A percentile compares a stretch with the other conserved stretches of the same genome.
These are phyloP conservation scores for Corydoras sp. DNA, from an alignment of 2,113 vertebrate species.

Conservation along the genomic window DNA sequence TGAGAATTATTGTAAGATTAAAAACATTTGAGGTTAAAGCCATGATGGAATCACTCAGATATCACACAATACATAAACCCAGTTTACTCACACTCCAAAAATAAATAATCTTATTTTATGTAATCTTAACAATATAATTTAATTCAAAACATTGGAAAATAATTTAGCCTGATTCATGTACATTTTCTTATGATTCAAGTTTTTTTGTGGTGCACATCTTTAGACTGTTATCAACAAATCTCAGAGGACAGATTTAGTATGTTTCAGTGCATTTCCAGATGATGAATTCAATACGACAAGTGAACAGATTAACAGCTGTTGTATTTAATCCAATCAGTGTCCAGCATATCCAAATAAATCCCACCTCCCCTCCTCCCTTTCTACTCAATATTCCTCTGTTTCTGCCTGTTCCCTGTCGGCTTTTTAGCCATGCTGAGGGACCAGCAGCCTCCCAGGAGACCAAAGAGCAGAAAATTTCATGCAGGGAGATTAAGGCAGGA, in stretches of 20 bases:
- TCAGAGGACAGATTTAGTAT: constrained; percentile 52
- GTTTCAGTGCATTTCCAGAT: constrained; percentile 53
- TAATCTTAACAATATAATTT: too few relatives aligned
- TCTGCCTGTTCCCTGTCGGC: constrained; percentile 16
- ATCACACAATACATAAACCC: too few relatives aligned
- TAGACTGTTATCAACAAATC: background rate
- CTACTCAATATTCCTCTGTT: background rate
- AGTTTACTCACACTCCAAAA: too few relatives aligned
- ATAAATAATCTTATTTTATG: too few relatives aligned
- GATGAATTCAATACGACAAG: constrained; percentile 64
- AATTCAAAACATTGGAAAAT: too few relatives aligned
- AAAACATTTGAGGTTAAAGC: too few relatives aligned
- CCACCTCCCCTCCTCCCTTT: constrained; percentile 5
- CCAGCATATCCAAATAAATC: constrained; percentile 20
- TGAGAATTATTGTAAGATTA: too few relatives aligned
- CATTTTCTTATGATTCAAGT: too few relatives aligned
- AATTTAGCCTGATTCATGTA: too few relatives aligned
- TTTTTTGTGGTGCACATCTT: too few relatives aligned
- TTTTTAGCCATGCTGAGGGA: constrained; percentile 29
- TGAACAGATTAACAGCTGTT: constrained; percentile 58
- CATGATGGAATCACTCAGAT: too few relatives aligned
- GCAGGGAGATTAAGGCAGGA: constrained; percentile 34
- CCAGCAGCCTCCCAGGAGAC: constrained; percentile 31
- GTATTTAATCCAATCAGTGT: constrained; percentile 58
- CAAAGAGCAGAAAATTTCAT: constrained; percentile 3